Evolutionary conservation across 2,888 invertebrate species (phyloP), one percentile per base, ranked within the genome.

Genomic region (Pseudoips prasinana): DNA sequence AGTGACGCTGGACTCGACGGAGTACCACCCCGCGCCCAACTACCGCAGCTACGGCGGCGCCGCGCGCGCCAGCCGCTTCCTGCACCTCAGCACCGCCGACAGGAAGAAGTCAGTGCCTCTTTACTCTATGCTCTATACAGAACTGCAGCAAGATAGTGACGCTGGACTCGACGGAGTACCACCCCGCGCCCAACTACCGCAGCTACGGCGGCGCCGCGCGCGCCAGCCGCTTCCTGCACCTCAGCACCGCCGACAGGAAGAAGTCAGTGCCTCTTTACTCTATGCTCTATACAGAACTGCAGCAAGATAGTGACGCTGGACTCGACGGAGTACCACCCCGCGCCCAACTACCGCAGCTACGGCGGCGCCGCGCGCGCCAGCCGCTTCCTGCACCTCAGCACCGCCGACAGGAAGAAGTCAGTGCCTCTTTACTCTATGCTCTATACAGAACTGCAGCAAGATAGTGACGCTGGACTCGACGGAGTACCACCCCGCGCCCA

Each of bases 321-420:
- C 46, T 92, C 91, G 7, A 91, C 94, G 34, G 91, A 90, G 64
- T 94, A 92, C 79, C 92, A 84, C 68, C 95, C 96, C 1, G 93
- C 93, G 66, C 96, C 96, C 8, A 90, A 92, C 70, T 96, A 95
- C 79, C 91, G 93, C 60, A 91, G 92, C 56, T 96, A 95, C 69
- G 92, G 92, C 19, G 91, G 92, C 7, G 76, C 72, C 27, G 90
- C 90, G 17, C 66, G 76, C 0, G 68, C 69, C 17, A 90, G 92
- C 1, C 88, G 89, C 24, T 92, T 73, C 62, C 89, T 95, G 57
- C 93, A 94, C 75, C 91, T 92, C 25, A 92, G 93, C 71, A 91
- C 91, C 1, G 85, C 81, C 7, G 92, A 94, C 61, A 84, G 91
- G 38, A 91, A 92, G 47, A 80, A 73, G 92, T 92, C 58, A 69